Evolutionary conservation across 2,888 invertebrate genomes (phyloP).

Genomic region (Schrankia costaestrigalis): DNA sequence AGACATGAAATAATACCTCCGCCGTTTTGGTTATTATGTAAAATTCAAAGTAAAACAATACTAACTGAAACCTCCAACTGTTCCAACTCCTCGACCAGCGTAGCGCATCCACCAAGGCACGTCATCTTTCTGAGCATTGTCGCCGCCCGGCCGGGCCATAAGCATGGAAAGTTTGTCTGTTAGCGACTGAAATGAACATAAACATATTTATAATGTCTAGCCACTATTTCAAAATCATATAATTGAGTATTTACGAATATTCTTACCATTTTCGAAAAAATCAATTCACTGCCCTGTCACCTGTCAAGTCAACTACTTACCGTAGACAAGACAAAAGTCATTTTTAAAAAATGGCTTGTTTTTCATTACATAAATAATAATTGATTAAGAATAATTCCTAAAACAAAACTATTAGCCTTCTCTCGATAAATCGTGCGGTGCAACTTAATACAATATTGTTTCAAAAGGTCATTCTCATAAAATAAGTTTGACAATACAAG

Average conservation of each 20-base stretch:
- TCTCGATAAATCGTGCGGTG: too few species aligned
- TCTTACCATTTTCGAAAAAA: slow-evolving; percentile 76
- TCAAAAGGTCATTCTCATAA: too few species aligned
- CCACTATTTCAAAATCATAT: slow-evolving; percentile 10
- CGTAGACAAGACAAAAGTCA: too few species aligned
- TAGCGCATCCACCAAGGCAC: slow-evolving; percentile 95
- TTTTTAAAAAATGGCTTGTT: slow-evolving; percentile 18
- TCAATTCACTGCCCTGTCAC: slow-evolving; percentile 71
- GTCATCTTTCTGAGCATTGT: slow-evolving; percentile 88
- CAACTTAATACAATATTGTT: too few species aligned
- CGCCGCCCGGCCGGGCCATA: slow-evolving; percentile 90
- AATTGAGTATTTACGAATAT: slow-evolving; percentile 41
- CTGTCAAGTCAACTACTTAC: slow-evolving; percentile 59
- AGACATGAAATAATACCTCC: too few species aligned
- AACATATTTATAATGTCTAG: slow-evolving; percentile 30
- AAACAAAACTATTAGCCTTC: too few species aligned
- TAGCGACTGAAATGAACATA: slow-evolving; percentile 82
- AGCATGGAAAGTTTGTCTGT: slow-evolving; percentile 89
- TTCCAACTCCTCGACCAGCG: slow-evolving; percentile 90
- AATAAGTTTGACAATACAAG: too few species aligned
- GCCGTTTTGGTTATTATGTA: too few species aligned
- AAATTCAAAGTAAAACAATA: slow-evolving; percentile 44
- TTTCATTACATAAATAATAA: too few species aligned
- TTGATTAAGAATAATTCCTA: too few species aligned
- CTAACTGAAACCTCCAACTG: slow-evolving; percentile 91